Conservation (phyloP, 2,113 vertebrate species). For the Leuciscus idus region DNA sequence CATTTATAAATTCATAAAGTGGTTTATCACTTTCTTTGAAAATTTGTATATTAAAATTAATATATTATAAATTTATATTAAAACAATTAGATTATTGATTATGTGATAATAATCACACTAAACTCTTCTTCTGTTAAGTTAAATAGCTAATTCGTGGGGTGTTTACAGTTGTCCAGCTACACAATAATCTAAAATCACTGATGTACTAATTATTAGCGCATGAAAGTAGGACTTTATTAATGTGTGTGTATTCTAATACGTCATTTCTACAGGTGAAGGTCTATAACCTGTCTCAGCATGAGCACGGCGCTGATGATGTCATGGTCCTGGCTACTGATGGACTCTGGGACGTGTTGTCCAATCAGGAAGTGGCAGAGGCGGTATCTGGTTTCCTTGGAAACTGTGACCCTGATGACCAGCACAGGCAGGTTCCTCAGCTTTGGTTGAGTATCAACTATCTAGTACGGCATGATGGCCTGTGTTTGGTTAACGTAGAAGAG, state of each 20-base stretch:
- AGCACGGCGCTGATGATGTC: conserved; percentile 90
- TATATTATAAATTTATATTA: not conserved
- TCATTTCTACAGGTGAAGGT: conserved; percentile 83
- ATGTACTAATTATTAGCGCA: not conserved
- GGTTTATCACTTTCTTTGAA: not conserved
- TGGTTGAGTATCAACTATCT: not conserved
- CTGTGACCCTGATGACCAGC: conserved; percentile 94
- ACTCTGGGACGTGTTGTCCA: conserved; percentile 95
- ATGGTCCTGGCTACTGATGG: conserved; percentile 94
- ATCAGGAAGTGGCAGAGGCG: conserved; percentile 93
- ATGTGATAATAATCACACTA: not conserved
- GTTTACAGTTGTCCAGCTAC: not conserved
- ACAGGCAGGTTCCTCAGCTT: conserved; percentile 79
- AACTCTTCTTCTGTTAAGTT: not conserved
- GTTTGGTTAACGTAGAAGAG: not conserved
- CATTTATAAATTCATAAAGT: not conserved
- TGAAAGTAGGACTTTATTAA: not conserved
- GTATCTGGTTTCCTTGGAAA: conserved; percentile 91
- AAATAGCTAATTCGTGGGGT: not conserved
- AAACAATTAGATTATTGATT: not conserved
- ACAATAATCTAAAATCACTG: not conserved
- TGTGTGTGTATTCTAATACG: not conserved
- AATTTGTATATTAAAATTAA: too few relatives aligned
- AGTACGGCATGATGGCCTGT: not conserved
- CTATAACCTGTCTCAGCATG: conserved; percentile 84